Conservation (phyloP, 2,113 vertebrate species). For the Smithornis capensis region DNA sequence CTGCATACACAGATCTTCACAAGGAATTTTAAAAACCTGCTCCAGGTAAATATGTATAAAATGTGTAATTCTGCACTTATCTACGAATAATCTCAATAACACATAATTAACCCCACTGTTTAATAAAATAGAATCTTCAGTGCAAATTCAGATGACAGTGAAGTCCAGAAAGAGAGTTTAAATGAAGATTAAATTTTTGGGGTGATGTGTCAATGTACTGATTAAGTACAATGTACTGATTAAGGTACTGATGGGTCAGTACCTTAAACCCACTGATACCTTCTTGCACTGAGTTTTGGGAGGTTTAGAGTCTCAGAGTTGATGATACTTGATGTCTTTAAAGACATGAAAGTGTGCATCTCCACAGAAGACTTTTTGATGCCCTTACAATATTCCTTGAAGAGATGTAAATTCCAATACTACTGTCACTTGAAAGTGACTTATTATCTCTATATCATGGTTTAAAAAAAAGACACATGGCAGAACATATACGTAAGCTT, state of each 20-base stretch:
- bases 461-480: neutral
- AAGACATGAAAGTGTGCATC: neutral
- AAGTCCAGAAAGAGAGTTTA: neutral
- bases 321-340: neutral
- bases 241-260: too few relatives aligned
- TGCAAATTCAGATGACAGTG: neutral
- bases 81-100: neutral
- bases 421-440: neutral
- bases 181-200: neutral
- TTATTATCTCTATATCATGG: neutral
- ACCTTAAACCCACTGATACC: neutral
- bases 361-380: neutral
- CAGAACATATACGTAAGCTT: neutral
- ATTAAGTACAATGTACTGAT: too few relatives aligned
- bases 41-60: neutral
- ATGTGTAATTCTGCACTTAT: neutral
- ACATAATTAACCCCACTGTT: neutral
- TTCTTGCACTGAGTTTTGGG: neutral
- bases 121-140: neutral
- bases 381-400: neutral
- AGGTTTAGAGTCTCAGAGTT: neutral
- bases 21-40: neutral
- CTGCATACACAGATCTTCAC: neutral
- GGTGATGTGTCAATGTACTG: fast-evolving
- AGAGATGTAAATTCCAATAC: slow-evolving; percentile 1